Conservation (phyloP, 2,888 invertebrate genomes). For the Nemotelus nigrinus region DNA sequence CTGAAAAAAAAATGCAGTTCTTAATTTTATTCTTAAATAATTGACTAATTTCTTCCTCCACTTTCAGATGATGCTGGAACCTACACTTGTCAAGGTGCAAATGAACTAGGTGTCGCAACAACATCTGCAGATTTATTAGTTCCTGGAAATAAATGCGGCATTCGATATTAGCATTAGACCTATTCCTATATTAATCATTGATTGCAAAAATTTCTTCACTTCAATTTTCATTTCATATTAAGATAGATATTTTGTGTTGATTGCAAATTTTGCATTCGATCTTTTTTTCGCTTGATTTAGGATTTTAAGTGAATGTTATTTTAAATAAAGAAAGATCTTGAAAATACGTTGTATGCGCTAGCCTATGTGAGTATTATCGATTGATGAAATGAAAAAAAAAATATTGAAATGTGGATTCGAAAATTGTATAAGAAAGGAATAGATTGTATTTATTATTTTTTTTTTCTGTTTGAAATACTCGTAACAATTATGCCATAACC, state of each 20-base stretch:
- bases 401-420: background rate
- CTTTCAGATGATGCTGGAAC: slow-evolving; percentile 79
- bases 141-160: slow-evolving; percentile 75
- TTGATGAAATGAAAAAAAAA: background rate
- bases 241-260: background rate
- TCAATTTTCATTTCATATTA: background rate
- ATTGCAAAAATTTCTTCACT: background rate
- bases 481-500: background rate
- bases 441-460: too few relatives aligned
- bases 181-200: background rate
- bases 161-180: slow-evolving; percentile 50
- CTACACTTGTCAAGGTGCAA: slow-evolving; percentile 78
- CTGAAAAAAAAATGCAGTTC: too few relatives aligned
- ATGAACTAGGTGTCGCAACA: slow-evolving; percentile 73
- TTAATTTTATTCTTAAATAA: too few relatives aligned
- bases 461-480: background rate
- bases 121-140: slow-evolving; percentile 75
- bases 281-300: too few relatives aligned
- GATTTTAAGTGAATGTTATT: too few relatives aligned
- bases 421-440: background rate
- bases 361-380: slow-evolving; percentile 25
- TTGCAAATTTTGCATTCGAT: background rate
- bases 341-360: slow-evolving; percentile 25
- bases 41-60: slow-evolving; percentile 45
- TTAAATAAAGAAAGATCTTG: slow-evolving; percentile 7